A percentile compares a stretch with the other conserved stretches of the same genome.
These are phyloP conservation scores for Martes martes DNA, from an alignment of 2,113 vertebrate genomes.

Conservation along the genomic window DNA sequence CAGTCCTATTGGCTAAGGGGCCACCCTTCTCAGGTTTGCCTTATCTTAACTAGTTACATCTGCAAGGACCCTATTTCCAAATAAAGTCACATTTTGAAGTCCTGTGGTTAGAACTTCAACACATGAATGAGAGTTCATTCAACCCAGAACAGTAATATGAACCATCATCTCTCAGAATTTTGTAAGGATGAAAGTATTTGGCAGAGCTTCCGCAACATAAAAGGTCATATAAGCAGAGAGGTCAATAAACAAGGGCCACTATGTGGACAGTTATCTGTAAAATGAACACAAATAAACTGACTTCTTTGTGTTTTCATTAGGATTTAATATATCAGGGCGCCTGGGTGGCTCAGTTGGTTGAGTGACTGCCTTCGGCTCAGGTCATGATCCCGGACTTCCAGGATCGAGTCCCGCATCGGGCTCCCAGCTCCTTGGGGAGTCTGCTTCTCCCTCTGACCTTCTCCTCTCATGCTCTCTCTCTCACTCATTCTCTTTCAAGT, in stretches of 20 bases:
- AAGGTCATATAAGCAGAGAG: background rate
- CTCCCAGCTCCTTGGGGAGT: too few relatives aligned
- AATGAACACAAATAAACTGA: background rate
- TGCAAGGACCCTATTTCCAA: background rate
- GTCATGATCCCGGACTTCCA: too few relatives aligned
- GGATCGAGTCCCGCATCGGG: too few relatives aligned
- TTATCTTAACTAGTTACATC: background rate
- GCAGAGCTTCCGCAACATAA: rapidly evolving
- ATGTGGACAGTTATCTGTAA: background rate
- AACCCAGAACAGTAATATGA: background rate
- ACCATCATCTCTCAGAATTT: background rate
- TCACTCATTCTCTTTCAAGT: too few relatives aligned
- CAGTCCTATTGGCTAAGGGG: background rate
- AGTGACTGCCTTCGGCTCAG: too few relatives aligned
- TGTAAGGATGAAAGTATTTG: background rate
- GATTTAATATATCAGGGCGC: background rate
- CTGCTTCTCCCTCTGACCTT: too few relatives aligned
- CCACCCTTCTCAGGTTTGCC: rapidly evolving
- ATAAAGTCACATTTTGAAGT: background rate
- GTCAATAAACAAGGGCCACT: background rate
- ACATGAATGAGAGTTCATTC: background rate
- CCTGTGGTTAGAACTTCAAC: background rate
- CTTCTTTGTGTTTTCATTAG: background rate
- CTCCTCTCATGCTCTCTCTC: too few relatives aligned
- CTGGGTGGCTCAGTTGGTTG: too few relatives aligned